Percentiles rank a stretch among this genome's conserved stretches.
phyloP scores from a whole-genome alignment of 2,797 vertebrate genomes.

The Acrossocheilus wenchowensis region DNA sequence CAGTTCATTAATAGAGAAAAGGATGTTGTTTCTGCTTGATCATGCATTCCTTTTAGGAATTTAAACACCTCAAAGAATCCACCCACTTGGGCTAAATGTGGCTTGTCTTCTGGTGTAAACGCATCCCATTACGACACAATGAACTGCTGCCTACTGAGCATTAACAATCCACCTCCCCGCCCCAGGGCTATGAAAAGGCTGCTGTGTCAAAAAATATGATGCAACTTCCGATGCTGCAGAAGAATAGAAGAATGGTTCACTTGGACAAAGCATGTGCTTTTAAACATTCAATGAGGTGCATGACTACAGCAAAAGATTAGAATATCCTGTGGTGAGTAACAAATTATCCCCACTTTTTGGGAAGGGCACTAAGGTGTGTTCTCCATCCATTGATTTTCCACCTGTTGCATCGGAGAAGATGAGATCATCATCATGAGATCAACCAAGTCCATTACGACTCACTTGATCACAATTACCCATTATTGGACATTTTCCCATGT shows the following conservation, averaged over 20 bases:
- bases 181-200: constrained; percentile 24
- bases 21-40: constrained; percentile 48
- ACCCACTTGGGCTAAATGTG: constrained; percentile 45
- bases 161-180: not conserved
- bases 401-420: constrained; percentile 4
- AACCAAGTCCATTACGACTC: not conserved
- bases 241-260: not conserved
- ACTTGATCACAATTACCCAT: not conserved
- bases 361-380: constrained; percentile 29
- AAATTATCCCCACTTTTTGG: not conserved
- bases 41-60: constrained; percentile 40
- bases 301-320: not conserved
- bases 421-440: not conserved
- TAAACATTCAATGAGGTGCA: not conserved
- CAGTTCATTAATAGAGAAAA: constrained; percentile 43
- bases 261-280: constrained; percentile 6
- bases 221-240: not conserved
- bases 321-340: constrained; percentile 36
- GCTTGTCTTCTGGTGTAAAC: constrained; percentile 12
- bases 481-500: not conserved
- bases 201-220: constrained; percentile 10
- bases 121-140: constrained; percentile 11
- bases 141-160: not conserved
- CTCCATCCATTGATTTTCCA: not conserved
- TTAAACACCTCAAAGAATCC: constrained; percentile 40